phyloP scores from a whole-genome alignment of 2,888 invertebrate genomes.

The Sphaerophoria taeniata region DNA sequence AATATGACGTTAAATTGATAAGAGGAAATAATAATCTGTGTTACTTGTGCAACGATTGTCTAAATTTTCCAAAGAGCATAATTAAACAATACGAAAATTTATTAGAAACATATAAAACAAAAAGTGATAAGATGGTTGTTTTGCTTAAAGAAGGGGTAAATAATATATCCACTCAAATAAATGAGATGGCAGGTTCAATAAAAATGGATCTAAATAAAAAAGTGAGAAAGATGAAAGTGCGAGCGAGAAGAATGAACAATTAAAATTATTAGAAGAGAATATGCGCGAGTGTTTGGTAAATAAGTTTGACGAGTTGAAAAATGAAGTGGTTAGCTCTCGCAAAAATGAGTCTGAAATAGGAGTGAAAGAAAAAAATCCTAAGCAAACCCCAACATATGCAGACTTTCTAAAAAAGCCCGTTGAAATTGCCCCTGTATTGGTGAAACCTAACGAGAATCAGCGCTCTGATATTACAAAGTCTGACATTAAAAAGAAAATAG shows the following conservation, averaged over 20 bases:
- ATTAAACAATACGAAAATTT: not conserved
- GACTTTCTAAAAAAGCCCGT: not conserved
- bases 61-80: not conserved
- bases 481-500: conserved; percentile 1
- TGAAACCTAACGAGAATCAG: conserved; percentile 6
- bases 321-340: not conserved
- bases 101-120: not conserved
- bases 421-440: not conserved
- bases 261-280: not conserved
- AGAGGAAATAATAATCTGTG: conserved; percentile 7
- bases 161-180: not conserved
- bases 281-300: not conserved
- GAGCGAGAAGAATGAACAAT: not conserved
- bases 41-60: not conserved
- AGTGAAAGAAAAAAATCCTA: not conserved
- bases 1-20: conserved; percentile 3
- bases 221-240: not conserved
- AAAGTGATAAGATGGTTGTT: not conserved
- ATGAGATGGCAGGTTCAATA: not conserved
- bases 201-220: not conserved
- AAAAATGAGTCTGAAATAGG: not conserved
- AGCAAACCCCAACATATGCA: not conserved
- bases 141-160: not conserved
- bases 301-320: not conserved
- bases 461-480: not conserved